Evolutionary conservation across 2,888 invertebrate genomes (phyloP), one percentile per base, ranked within the genome.

Genomic region (Heteromyza rotundicornis): DNA sequence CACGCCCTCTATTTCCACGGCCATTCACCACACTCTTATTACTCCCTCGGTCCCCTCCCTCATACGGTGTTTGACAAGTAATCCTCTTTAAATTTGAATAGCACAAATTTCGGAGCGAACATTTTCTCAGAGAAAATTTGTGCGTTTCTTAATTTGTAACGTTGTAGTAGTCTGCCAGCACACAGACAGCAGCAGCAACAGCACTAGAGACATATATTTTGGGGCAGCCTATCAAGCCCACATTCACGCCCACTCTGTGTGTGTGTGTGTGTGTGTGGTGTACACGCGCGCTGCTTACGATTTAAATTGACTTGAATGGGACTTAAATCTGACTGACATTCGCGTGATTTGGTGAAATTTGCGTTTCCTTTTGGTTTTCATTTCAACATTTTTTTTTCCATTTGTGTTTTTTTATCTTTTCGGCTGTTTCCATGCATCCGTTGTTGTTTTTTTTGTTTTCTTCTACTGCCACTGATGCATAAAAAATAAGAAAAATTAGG

Each of bases 271-370:
- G 12, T 12, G 12, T 8, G 32, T 32, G 32, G 32, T 12, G 7
- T 32, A 32, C 32, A 8, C 32, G n/a, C 32, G 32, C 32, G 5
- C 12, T 32, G 32, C n/a, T 40, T 40, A 7, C 40, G 8, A n/a
- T n/a, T 40, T 40, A 63, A 61, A 57, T 65, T 62, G 60, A 62
- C 57, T 63, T 59, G 59, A 65, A 63, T 61, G 61, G 50, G 63
- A 60, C 63, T 63, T 65, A 65, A 62, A 62, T 63, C 59, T 65
- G 61, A 57, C 50, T 65, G 65, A 59, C 63, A 60, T 63, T 65
- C 62, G 57, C 57, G 57, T 63, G 57, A 61, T 65, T 64, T 66
- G 55, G 55, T 20, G 58, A 60, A 40, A 62, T 64, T 66, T 64
- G 19, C 60, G 23, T 60, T 51, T 64, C 59, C 60, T 59, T 51